phyloP scores from a whole-genome alignment of 2,888 invertebrate species.

The Hedya salicella region DNA sequence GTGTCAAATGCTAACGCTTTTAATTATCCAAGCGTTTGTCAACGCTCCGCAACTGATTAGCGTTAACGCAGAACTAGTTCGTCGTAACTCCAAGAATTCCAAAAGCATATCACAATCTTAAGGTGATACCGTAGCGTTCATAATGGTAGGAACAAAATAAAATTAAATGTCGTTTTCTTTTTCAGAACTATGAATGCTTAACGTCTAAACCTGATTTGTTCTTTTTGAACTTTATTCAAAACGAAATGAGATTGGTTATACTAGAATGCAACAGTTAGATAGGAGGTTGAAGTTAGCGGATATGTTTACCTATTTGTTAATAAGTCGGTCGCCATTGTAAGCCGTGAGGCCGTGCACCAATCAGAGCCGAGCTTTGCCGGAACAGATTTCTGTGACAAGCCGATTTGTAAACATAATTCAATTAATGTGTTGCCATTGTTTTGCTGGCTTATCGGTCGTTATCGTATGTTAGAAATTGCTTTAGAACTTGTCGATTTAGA shows the following conservation, averaged over 20 bases:
- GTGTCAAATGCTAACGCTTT: conserved; percentile 31
- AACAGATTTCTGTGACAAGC: conserved; percentile 52
- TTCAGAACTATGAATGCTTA: conserved; percentile 8
- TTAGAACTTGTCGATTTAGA: neutral
- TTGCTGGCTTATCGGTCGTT: conserved; percentile 61
- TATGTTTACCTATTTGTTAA: conserved; percentile 37
- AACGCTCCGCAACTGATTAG: conserved; percentile 39
- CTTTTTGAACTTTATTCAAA: neutral
- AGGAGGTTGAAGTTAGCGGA: neutral
- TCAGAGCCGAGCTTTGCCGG: conserved; percentile 50
- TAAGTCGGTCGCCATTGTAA: conserved; percentile 67
- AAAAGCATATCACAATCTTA: neutral
- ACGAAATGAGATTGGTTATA: neutral
- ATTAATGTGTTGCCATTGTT: conserved; percentile 64
- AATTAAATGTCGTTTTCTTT: neutral
- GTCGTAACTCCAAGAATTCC: neutral
- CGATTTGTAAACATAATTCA: conserved; percentile 77
- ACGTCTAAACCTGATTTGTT: conserved; percentile 10
- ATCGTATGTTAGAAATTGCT: conserved; percentile 62
- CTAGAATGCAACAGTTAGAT: neutral
- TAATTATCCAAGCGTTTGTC: conserved; percentile 36
- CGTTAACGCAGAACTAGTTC: conserved; percentile 2
- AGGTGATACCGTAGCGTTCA: neutral
- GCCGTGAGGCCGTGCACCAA: conserved; percentile 67
- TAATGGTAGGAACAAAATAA: neutral